These are phyloP conservation scores for Chloropsis cyanopogon DNA, from an alignment of 2,113 vertebrate genomes.

Conservation along the genomic window DNA sequence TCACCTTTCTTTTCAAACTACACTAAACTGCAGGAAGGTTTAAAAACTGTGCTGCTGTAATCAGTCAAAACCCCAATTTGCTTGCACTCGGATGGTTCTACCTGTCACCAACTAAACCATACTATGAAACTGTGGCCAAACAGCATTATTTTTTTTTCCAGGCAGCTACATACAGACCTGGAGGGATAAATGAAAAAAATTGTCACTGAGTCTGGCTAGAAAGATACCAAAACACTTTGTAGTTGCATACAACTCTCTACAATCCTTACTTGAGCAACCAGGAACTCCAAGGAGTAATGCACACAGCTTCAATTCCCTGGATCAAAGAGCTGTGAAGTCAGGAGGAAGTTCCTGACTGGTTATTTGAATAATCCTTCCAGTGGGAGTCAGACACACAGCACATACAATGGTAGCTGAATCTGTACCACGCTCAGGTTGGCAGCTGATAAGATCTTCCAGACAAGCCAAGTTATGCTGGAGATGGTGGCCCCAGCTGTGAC, in stretches of 20 bases:
- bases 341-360: neutral
- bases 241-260: neutral
- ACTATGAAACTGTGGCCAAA: neutral
- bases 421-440: neutral
- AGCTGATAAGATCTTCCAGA: neutral
- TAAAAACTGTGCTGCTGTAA: neutral
- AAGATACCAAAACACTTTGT: neutral
- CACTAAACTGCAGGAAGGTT: neutral
- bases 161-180: neutral
- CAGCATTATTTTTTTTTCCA: neutral
- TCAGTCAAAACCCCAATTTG: neutral
- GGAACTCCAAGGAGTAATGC: neutral
- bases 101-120: neutral
- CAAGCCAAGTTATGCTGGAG: neutral
- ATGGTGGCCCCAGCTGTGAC: neutral
- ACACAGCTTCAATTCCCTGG: neutral
- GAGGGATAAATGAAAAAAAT: neutral
- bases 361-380: neutral
- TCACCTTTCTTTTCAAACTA: neutral
- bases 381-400: neutral
- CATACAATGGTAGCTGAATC: accelerated
- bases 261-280: neutral
- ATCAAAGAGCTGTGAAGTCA: neutral
- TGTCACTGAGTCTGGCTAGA: neutral
- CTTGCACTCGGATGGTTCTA: neutral